Percentiles rank a stretch among this genome's conserved stretches.
Conservation (phyloP, 2,113 vertebrate genomes). For the Sander lucioperca region DNA sequence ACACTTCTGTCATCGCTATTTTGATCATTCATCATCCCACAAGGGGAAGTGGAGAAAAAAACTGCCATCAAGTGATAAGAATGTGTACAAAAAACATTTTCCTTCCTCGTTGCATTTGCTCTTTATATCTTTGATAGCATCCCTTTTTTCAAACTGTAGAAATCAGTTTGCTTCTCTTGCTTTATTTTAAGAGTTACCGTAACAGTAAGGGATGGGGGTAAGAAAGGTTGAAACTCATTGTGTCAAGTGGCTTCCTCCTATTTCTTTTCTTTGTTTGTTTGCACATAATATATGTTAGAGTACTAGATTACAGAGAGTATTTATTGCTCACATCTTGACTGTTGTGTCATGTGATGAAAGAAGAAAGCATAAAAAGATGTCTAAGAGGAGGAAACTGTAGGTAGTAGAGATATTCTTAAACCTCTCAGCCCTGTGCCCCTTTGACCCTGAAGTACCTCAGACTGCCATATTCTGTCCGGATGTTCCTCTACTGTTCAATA, state of each 20-base stretch:
- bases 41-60: conserved; percentile 8
- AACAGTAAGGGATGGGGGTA: conserved; percentile 13
- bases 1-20: not conserved
- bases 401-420: conserved; percentile 32
- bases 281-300: conserved; percentile 60
- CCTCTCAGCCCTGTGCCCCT: conserved; percentile 35
- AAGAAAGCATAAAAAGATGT: not conserved
- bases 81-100: conserved; percentile 20
- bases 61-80: conserved; percentile 9
- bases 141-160: not conserved
- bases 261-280: conserved; percentile 48
- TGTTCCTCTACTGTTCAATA: conserved; percentile 49
- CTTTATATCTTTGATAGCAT: conserved; percentile 37
- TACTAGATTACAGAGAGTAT: conserved; percentile 53
- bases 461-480: conserved; percentile 66
- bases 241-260: conserved; percentile 43
- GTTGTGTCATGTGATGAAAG: conserved; percentile 41
- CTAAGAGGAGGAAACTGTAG: conserved; percentile 26
- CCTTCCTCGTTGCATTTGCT: conserved; percentile 41
- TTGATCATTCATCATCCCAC: not conserved
- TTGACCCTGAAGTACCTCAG: conserved; percentile 72
- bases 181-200: not conserved
- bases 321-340: conserved; percentile 66
- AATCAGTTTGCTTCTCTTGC: not conserved
- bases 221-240: conserved; percentile 10